Conservation (phyloP, 1,140 invertebrate species). For the Zaprionus taronus region DNA sequence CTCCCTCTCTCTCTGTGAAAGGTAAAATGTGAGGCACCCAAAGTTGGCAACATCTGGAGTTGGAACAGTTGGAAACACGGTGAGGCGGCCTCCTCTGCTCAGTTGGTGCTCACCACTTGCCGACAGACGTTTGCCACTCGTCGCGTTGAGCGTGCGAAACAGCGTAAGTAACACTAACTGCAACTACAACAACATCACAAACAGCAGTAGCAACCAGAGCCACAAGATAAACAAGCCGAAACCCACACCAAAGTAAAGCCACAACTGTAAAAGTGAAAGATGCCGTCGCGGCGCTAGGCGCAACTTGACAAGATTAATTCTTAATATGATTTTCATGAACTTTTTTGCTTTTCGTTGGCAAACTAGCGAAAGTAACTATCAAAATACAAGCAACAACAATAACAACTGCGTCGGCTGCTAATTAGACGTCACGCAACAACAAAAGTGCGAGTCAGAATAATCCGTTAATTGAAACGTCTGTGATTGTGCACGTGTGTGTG, state of each 20-base stretch:
- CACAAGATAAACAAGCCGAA: slow-evolving; percentile 27
- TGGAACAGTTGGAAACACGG: slow-evolving; percentile 15
- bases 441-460: slow-evolving; percentile 46
- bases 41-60: slow-evolving; percentile 58
- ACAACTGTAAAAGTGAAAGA: slow-evolving; percentile 75
- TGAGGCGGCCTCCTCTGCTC: slow-evolving; percentile 32
- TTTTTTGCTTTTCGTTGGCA: slow-evolving; percentile 45
- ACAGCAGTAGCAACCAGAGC: slow-evolving; percentile 10
- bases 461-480: slow-evolving; percentile 42
- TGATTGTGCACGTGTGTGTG: slow-evolving; percentile 9
- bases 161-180: slow-evolving; percentile 1
- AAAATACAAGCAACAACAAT: slow-evolving; percentile 21
- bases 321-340: slow-evolving; percentile 56
- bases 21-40: slow-evolving; percentile 52
- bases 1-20: not conserved
- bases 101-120: slow-evolving; percentile 65
- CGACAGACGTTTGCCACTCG: slow-evolving; percentile 60
- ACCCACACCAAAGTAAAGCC: slow-evolving; percentile 21
- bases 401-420: slow-evolving; percentile 39
- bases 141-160: slow-evolving; percentile 34
- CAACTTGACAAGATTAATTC: slow-evolving; percentile 67
- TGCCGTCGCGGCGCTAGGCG: slow-evolving; percentile 13
- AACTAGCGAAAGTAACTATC: slow-evolving; percentile 68
- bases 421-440: slow-evolving; percentile 63
- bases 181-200: slow-evolving; percentile 10